Conservation (phyloP, 2,113 vertebrate genomes). For the Hydrolagus affinis region DNA sequence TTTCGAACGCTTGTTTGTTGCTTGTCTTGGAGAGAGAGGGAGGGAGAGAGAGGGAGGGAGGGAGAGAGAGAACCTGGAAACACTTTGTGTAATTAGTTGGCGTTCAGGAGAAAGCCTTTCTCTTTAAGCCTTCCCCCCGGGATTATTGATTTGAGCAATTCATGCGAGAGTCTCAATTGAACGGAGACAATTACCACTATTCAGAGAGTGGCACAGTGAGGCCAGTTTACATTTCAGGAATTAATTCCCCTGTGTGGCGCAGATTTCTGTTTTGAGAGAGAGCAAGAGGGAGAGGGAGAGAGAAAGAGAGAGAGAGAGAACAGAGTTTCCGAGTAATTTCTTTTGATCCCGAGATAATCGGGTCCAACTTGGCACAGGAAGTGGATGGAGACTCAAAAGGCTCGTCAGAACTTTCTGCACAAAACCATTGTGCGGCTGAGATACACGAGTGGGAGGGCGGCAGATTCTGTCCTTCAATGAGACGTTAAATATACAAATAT, state of each 20-base stretch:
- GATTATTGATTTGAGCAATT: background rate
- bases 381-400: too few species aligned
- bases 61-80: background rate
- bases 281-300: too few species aligned
- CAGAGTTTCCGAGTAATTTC: constrained; percentile 11
- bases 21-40: too few species aligned
- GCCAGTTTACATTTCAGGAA: background rate
- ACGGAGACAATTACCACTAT: background rate
- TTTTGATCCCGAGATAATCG: background rate
- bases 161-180: constrained; percentile 5
- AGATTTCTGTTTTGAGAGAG: background rate
- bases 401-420: background rate
- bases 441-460: too few species aligned
- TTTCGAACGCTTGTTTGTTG: background rate
- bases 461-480: too few species aligned
- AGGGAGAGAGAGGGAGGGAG: too few species aligned
- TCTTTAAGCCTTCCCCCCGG: background rate
- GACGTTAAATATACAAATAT: too few species aligned
- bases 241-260: background rate
- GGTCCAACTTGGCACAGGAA: background rate
- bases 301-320: too few species aligned
- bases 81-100: constrained; percentile 26
- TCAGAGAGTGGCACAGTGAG: background rate
- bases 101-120: background rate
- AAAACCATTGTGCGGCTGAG: background rate